Percentiles rank a stretch among this genome's conserved stretches.
These are phyloP conservation scores for Dreissena rostriformis DNA, from an alignment of 1,140 invertebrate genomes.

Conservation along the genomic window DNA sequence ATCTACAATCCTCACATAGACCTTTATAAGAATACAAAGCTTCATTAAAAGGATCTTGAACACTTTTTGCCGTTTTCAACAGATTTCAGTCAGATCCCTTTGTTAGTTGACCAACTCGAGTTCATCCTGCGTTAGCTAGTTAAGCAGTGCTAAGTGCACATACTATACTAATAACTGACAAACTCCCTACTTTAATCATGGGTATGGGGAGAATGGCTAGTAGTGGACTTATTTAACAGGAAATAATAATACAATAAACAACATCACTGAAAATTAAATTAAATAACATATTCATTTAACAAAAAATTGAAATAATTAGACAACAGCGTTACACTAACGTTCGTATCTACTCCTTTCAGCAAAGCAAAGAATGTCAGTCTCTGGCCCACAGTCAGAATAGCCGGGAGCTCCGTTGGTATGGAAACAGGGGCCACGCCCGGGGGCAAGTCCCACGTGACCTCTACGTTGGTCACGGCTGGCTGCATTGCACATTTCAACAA, in stretches of 20 bases:
- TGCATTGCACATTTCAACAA: constrained; percentile 79
- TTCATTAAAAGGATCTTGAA: no score
- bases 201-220: no score
- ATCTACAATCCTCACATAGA: no score
- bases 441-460: constrained; percentile 59
- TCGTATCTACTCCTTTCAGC: constrained; percentile 19
- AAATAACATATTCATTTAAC: background rate
- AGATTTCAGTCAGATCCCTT: no score
- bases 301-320: background rate
- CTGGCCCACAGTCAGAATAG: constrained; percentile 34
- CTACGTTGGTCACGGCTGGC: constrained; percentile 72
- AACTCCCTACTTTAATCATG: no score
- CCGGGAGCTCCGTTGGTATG: constrained; percentile 42
- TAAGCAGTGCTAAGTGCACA: no score
- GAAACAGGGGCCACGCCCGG: constrained; percentile 27
- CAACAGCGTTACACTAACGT: constrained; percentile 8
- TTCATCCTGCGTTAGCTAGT: no score
- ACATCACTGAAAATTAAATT: background rate
- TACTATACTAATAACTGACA: no score
- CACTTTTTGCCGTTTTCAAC: no score
- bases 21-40: no score
- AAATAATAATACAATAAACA: background rate
- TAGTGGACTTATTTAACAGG: no score
- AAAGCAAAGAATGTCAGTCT: constrained; percentile 50
- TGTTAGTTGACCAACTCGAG: no score